Evolutionary conservation across 2,888 invertebrate species (phyloP).

Genomic region (Sthenelais limicola): DNA sequence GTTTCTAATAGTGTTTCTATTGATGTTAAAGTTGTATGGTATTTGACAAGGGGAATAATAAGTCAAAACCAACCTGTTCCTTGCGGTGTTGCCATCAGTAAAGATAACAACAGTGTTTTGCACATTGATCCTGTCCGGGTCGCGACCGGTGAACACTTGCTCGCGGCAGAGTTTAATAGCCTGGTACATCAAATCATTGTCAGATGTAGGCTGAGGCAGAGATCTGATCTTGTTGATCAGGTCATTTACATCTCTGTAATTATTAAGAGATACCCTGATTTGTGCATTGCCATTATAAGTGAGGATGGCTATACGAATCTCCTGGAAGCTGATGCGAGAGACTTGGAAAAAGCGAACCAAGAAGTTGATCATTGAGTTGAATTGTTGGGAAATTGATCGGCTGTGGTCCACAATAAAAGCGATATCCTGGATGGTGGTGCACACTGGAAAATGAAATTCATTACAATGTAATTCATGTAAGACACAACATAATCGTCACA

Average conservation of each 20-base stretch:
- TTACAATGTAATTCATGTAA: no score
- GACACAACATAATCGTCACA: no score
- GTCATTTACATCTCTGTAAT: constrained; percentile 12
- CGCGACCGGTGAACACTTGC: constrained; percentile 21
- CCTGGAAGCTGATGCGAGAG: not conserved
- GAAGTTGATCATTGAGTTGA: not conserved
- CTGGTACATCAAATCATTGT: not conserved
- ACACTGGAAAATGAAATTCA: constrained; percentile 14
- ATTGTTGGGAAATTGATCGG: not conserved
- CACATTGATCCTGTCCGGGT: not conserved
- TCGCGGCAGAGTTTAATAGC: constrained; percentile 17
- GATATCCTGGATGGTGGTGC: constrained; percentile 28
- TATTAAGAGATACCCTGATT: not conserved
- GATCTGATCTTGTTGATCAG: constrained; percentile 1
- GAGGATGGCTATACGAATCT: constrained; percentile 16
- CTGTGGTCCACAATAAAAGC: constrained; percentile 19
- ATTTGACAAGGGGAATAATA: no score
- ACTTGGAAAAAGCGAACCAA: not conserved
- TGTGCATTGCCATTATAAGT: not conserved
- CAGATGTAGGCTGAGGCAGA: not conserved
- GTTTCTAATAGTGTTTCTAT: no score
- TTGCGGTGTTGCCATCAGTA: constrained; percentile 1
- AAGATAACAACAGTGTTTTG: not conserved
- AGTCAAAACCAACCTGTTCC: not conserved
- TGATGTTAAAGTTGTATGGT: no score